Evolutionary conservation across 2,888 invertebrate genomes (phyloP).

Genomic region (Nezara viridula): DNA sequence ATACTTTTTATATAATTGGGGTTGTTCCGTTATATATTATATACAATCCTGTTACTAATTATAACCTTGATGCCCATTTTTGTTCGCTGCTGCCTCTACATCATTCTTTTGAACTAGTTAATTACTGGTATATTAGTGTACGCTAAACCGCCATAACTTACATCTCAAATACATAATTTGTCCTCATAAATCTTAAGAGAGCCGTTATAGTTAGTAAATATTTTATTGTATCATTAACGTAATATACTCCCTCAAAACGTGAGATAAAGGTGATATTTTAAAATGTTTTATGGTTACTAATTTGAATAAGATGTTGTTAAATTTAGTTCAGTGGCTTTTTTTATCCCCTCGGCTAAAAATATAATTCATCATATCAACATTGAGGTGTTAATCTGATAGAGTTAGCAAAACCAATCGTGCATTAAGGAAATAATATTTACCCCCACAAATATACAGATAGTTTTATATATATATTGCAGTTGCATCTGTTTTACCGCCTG

Average conservation of each 20-base stretch:
- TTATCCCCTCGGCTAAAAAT: background rate
- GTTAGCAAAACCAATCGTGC: too few relatives aligned
- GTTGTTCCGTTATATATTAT: background rate
- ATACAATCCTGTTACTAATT: background rate
- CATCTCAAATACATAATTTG: conserved; percentile 20
- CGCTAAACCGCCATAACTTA: background rate
- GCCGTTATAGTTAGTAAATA: background rate
- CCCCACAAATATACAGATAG: too few relatives aligned
- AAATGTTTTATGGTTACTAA: background rate
- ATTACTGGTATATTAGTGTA: background rate
- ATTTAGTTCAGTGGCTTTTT: background rate
- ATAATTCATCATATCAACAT: background rate
- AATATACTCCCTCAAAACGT: background rate
- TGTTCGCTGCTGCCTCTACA: background rate
- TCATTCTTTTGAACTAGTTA: background rate
- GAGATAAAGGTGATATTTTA: background rate
- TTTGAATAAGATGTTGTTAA: background rate
- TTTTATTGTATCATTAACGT: background rate
- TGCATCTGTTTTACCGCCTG: too few relatives aligned
- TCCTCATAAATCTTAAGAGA: background rate
- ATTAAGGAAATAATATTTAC: too few relatives aligned
- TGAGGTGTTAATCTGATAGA: background rate
- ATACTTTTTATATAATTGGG: background rate
- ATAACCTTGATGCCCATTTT: background rate
- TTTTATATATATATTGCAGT: too few relatives aligned